Evolutionary conservation across 1,140 invertebrate species (phyloP), one percentile per base, ranked within the genome.

Genomic region (Nixonia krombeini): DNA sequence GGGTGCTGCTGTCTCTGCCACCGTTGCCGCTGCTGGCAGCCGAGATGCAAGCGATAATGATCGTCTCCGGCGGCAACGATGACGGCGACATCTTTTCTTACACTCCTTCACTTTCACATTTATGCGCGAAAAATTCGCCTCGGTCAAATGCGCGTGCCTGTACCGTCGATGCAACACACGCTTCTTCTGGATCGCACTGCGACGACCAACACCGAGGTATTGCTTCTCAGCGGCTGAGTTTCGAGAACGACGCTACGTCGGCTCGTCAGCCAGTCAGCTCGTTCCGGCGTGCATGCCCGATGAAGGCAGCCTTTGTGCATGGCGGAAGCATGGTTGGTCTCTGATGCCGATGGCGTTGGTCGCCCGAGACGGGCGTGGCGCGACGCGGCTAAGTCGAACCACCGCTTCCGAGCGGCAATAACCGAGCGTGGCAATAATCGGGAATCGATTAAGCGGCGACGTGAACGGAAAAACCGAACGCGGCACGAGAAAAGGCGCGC

Each of bases 291-390:
- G 50, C 56, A 51, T 56, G 56, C 55, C 38, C 73, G 44, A 80
- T 80, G 75, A 80, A 80, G 72, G 78, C 71, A 40, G 70, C 49
- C 78, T 80, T 79, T 80, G 78, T 80, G 52, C 52, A 64, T 61
- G 63, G 70, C 77, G 78, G 78, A 80, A 80, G 76, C 74, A 76
- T 79, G 77, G 56, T 73, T 76, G 71, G 74, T 41, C 70, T 78
- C 76, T 78, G 62, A 72, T 64, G 59, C 67, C 62, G 64, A 64
- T 72, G 53, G 59, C 58, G 52, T 67, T 67, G 55, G 49, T 61
- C 72, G 68, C 71, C 65, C 61, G 66, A 73, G 59, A 59, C 67
- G 65, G 67, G 69, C 63, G 70, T 64, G 58, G 50, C 64, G 55
- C 53, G 46, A n/a, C 9, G 2, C 18, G 21, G 9, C 9, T 25